Percentiles rank a stretch among this genome's conserved stretches.
These are phyloP conservation scores for Phataginus tricuspis DNA, from an alignment of 2,797 vertebrate species.

Conservation along the genomic window DNA sequence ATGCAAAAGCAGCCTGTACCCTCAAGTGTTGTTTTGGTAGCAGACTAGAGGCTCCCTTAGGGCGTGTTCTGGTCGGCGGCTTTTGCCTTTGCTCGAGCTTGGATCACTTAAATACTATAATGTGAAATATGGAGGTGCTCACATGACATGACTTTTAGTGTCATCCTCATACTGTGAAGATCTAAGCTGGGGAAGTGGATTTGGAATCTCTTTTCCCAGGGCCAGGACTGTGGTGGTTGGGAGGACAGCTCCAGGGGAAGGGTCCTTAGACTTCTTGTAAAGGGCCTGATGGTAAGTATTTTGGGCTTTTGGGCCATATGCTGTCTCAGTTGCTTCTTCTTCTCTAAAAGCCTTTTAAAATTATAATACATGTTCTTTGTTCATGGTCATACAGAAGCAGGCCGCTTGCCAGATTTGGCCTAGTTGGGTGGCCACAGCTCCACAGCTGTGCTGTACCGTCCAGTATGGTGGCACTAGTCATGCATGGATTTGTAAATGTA, in stretches of 20 bases:
- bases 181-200: background rate
- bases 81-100: background rate
- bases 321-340: background rate
- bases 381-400: background rate
- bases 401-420: background rate
- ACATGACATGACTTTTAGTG: background rate
- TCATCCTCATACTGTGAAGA: background rate
- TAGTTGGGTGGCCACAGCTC: too few species aligned
- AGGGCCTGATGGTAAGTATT: background rate
- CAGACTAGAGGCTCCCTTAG: background rate
- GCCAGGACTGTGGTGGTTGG: background rate
- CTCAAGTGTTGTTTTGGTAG: background rate
- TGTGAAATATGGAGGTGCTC: background rate
- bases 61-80: background rate
- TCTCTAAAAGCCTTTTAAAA: background rate
- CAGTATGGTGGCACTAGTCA: too few species aligned
- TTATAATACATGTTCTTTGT: background rate
- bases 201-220: background rate
- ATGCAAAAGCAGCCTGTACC: background rate
- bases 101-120: background rate
- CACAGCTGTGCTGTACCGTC: background rate
- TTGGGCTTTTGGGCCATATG: background rate
- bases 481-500: background rate
- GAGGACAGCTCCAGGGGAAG: background rate
- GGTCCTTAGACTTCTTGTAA: background rate